These are phyloP conservation scores for Papilio helenus DNA, from an alignment of 1,140 invertebrate genomes.

Conservation along the genomic window DNA sequence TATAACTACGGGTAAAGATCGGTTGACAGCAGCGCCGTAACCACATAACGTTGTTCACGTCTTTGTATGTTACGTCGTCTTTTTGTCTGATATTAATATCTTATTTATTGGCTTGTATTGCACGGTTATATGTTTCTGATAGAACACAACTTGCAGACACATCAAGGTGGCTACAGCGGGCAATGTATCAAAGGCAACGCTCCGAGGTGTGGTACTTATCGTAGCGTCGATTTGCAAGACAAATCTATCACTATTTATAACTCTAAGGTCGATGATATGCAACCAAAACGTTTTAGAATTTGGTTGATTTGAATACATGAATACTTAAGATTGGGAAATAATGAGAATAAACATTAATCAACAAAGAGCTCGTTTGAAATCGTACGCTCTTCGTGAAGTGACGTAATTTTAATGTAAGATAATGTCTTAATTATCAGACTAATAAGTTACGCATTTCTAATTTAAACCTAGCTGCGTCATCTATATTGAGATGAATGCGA, in stretches of 20 bases:
- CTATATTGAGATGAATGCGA: slow-evolving; percentile 17
- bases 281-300: too few species aligned
- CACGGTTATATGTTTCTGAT: not conserved
- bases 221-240: slow-evolving; percentile 60
- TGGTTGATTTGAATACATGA: too few species aligned
- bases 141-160: not conserved
- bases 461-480: slow-evolving; percentile 24
- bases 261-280: slow-evolving; percentile 4
- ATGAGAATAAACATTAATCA: not conserved
- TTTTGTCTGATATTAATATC: not conserved
- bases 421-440: slow-evolving; percentile 2
- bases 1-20: too few species aligned
- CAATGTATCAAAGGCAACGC: slow-evolving; percentile 43
- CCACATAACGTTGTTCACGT: too few species aligned
- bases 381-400: not conserved
- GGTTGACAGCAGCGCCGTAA: too few species aligned
- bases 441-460: slow-evolving; percentile 6
- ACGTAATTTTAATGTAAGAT: not conserved
- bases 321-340: not conserved
- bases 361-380: too few species aligned
- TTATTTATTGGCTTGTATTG: not conserved
- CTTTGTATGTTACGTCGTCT: too few species aligned
- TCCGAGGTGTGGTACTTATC: slow-evolving; percentile 46
- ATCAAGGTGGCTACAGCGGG: slow-evolving; percentile 29
- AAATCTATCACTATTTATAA: slow-evolving; percentile 78